These are phyloP conservation scores for Aphelocoma coerulescens DNA, from an alignment of 2,113 vertebrate species.

Conservation along the genomic window DNA sequence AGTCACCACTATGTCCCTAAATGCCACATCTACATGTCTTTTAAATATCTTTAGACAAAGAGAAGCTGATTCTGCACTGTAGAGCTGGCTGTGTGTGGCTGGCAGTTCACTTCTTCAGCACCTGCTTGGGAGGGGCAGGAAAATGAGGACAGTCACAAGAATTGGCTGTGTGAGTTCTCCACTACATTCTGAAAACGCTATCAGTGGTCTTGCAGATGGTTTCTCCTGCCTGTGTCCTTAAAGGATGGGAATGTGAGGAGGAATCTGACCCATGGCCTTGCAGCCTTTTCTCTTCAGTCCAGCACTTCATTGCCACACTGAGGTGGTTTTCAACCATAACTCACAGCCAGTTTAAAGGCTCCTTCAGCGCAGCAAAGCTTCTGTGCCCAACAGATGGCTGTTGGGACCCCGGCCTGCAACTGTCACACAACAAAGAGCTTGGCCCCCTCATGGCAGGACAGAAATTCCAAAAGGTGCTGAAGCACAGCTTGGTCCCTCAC, in stretches of 20 bases:
- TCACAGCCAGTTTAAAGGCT: not conserved
- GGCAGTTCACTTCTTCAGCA: not conserved
- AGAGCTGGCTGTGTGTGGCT: not conserved
- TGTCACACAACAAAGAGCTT: not conserved
- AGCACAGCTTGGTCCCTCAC: not conserved
- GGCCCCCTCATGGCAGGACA: not conserved
- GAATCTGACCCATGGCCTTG: not conserved
- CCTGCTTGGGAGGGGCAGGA: not conserved
- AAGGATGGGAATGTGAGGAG: not conserved
- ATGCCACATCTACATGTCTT: not conserved
- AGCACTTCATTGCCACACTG: not conserved
- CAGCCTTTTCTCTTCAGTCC: not conserved
- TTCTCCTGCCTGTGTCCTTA: not conserved
- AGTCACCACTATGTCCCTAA: not conserved
- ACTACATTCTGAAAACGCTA: not conserved
- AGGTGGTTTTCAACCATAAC: not conserved
- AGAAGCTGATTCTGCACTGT: not conserved
- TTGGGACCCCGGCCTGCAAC: not conserved
- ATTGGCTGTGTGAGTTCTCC: not conserved
- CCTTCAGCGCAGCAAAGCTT: accelerated
- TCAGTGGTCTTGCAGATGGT: not conserved
- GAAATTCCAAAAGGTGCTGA: not conserved
- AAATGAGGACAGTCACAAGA: not conserved
- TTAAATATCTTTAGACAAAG: not conserved
- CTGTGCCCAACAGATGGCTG: not conserved